Conservation (phyloP, 2,888 invertebrate species). For the Rhingia rostrata region DNA sequence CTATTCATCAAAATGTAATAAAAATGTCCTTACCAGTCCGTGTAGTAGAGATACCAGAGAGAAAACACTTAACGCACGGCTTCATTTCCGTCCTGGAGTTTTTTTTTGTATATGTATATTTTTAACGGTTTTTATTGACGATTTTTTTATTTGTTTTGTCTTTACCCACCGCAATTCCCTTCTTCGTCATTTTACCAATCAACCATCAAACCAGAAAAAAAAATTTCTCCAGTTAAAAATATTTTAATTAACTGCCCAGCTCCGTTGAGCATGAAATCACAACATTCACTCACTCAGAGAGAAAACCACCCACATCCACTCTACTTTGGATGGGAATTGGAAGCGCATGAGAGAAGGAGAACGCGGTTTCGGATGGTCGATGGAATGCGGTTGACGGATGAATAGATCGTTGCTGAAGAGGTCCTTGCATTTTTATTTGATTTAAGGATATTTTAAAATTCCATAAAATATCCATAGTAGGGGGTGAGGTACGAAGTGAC, state of each 20-base stretch:
- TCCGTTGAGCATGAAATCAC: constrained; percentile 72
- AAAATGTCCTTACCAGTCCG: constrained; percentile 62
- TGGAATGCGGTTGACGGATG: constrained; percentile 57
- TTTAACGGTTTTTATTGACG: constrained; percentile 63
- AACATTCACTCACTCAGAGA: constrained; percentile 44
- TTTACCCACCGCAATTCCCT: constrained; percentile 61
- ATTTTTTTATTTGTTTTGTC: constrained; percentile 47
- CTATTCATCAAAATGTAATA: constrained; percentile 74
- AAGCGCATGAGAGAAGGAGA: constrained; percentile 1
- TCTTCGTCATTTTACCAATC: constrained; percentile 67
- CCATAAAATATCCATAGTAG: constrained; percentile 69
- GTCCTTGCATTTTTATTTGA: constrained; percentile 73
- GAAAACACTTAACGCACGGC: constrained; percentile 71
- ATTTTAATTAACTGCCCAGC: constrained; percentile 74
- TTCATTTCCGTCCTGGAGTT: constrained; percentile 51
- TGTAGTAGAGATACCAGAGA: constrained; percentile 27
- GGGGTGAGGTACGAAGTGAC: not conserved
- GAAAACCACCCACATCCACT: constrained; percentile 21
- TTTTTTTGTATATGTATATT: constrained; percentile 10
- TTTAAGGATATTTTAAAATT: constrained; percentile 75
- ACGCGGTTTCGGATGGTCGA: constrained; percentile 12
- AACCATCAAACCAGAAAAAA: constrained; percentile 64
- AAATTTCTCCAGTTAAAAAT: constrained; percentile 69
- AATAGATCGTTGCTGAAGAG: constrained; percentile 65
- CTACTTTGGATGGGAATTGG: too few species aligned